phyloP scores from a whole-genome alignment of 2,888 invertebrate species.

The Entomobrya multifasciata region DNA sequence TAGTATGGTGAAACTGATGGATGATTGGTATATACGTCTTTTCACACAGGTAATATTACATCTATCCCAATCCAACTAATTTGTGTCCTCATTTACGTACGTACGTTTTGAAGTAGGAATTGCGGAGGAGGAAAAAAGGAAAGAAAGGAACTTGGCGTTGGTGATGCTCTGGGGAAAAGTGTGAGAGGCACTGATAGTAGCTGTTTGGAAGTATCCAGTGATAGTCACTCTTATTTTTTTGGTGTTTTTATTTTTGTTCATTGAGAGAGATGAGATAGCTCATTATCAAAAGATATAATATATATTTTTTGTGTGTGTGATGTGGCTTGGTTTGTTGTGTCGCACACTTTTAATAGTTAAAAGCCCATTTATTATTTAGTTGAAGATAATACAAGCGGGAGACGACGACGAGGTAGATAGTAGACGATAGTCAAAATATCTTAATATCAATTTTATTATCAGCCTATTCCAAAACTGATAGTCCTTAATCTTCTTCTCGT shows the following conservation, averaged over 20 bases:
- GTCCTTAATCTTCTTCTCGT: slow-evolving; percentile 71
- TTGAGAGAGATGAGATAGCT: slow-evolving; percentile 61
- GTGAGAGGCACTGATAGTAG: slow-evolving; percentile 71
- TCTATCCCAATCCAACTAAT: too few relatives aligned
- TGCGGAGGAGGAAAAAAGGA: slow-evolving; percentile 14
- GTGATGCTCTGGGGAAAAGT: slow-evolving; percentile 37
- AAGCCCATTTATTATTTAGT: slow-evolving; percentile 52
- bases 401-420: too few relatives aligned
- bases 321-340: slow-evolving; percentile 50
- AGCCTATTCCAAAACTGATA: slow-evolving; percentile 74
- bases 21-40: too few relatives aligned
- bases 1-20: too few relatives aligned
- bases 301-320: slow-evolving; percentile 44
- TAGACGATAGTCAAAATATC: slow-evolving; percentile 66
- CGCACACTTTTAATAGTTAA: slow-evolving; percentile 58
- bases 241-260: neutral
- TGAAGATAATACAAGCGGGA: too few relatives aligned
- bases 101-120: neutral
- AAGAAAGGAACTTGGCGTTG: slow-evolving; percentile 19
- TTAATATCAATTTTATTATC: slow-evolving; percentile 75
- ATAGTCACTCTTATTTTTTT: slow-evolving; percentile 47
- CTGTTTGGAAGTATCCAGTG: slow-evolving; percentile 68
- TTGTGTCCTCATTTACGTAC: too few relatives aligned
- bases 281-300: slow-evolving; percentile 63
- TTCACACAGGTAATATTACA: too few relatives aligned